phyloP scores from a whole-genome alignment of 2,113 vertebrate genomes.

The Ifrita kowaldi region DNA sequence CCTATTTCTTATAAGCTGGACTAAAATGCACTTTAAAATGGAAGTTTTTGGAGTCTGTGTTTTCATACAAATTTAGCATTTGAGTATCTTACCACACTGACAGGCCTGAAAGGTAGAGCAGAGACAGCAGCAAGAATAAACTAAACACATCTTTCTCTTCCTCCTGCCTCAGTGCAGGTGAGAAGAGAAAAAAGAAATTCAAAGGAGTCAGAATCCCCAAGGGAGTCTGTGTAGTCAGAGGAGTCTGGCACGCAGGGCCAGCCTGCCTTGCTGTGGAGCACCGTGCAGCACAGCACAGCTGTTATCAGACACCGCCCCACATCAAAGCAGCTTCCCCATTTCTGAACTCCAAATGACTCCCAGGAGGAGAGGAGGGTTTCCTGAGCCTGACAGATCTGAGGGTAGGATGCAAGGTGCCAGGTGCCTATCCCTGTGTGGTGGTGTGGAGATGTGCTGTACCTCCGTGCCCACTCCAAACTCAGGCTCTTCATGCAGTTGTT shows the following conservation, averaged over 20 bases:
- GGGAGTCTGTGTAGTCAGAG: not conserved
- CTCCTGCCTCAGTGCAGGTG: not conserved
- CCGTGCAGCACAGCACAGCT: not conserved
- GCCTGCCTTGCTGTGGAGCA: not conserved
- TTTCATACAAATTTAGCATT: not conserved
- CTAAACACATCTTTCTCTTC: not conserved
- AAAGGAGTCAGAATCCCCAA: not conserved
- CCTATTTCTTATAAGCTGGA: not conserved
- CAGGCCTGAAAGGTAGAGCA: not conserved
- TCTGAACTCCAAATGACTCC: not conserved
- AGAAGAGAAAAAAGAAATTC: not conserved
- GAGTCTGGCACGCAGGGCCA: not conserved
- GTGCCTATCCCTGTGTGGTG: not conserved
- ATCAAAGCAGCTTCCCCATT: not conserved
- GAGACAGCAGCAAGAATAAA: not conserved
- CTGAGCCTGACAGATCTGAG: not conserved
- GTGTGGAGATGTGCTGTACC: not conserved
- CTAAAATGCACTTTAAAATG: not conserved
- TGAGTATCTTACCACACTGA: not conserved
- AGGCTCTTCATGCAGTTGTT: not conserved
- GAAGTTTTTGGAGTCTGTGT: not conserved
- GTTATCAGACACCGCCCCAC: not conserved
- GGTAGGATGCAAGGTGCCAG: not conserved
- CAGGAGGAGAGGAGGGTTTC: not conserved
- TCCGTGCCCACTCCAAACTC: accelerated